Evolutionary conservation across 2,888 invertebrate species (phyloP).

Genomic region (Nomada fucata): DNA sequence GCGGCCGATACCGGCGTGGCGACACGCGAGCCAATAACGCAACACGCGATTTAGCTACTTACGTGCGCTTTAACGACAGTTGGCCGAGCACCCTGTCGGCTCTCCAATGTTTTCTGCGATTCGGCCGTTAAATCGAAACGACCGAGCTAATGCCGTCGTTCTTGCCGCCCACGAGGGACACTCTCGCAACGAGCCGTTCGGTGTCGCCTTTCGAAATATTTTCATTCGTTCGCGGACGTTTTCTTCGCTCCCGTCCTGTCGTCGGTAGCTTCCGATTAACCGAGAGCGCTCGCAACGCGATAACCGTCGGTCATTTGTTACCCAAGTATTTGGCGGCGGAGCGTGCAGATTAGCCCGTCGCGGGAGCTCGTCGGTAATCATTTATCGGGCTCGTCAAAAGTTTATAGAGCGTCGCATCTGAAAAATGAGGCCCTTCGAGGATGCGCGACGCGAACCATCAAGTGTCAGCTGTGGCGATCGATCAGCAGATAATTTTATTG

Average conservation of each 20-base stretch:
- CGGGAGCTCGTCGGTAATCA: slow-evolving; percentile 56
- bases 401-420: slow-evolving; percentile 64
- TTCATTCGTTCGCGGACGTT: background rate
- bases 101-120: slow-evolving; percentile 36
- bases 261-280: background rate
- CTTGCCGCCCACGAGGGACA: slow-evolving; percentile 9
- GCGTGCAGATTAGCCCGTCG: no score
- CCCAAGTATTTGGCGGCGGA: background rate
- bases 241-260: background rate
- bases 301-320: slow-evolving; percentile 5
- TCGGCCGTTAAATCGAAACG: slow-evolving; percentile 34
- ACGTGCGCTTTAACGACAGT: slow-evolving; percentile 23
- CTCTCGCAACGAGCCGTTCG: slow-evolving; percentile 2
- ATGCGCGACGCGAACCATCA: slow-evolving; percentile 65
- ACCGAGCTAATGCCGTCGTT: slow-evolving; percentile 37
- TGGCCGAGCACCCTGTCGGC: slow-evolving; percentile 13
- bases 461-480: slow-evolving; percentile 70
- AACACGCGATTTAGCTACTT: slow-evolving; percentile 18
- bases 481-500: slow-evolving; percentile 79
- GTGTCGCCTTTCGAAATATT: background rate
- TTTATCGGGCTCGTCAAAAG: slow-evolving; percentile 70
- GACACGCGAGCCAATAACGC: slow-evolving; percentile 16
- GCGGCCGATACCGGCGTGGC: background rate
- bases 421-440: slow-evolving; percentile 71
- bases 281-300: background rate